These are phyloP conservation scores for Aurelia sp. DNA, from an alignment of 30 jellyfish, hydroid and myxozoan species.

Conservation along the genomic window DNA sequence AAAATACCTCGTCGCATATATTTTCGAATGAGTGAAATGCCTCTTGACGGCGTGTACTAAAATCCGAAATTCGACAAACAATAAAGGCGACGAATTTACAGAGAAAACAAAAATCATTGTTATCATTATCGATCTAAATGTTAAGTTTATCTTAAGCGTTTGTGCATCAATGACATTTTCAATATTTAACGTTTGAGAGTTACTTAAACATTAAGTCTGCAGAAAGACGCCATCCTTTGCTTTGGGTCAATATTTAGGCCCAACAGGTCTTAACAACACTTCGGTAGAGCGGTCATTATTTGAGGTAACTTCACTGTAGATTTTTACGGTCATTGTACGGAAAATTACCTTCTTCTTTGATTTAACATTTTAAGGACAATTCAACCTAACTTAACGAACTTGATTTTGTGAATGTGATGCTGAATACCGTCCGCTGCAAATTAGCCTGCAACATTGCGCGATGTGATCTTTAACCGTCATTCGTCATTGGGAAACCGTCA, in stretches of 20 bases:
- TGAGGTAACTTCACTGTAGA: too few relatives aligned
- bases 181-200: not conserved
- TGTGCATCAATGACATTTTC: not conserved
- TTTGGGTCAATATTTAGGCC: conserved; percentile 60
- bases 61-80: not conserved
- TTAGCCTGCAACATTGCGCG: too few relatives aligned
- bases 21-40: too few relatives aligned
- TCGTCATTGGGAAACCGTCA: too few relatives aligned
- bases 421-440: too few relatives aligned
- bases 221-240: conserved; percentile 23
- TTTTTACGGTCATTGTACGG: too few relatives aligned
- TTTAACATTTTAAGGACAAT: too few relatives aligned
- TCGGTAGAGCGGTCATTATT: conserved; percentile 25
- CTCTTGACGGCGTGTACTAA: not conserved
- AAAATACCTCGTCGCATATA: too few relatives aligned
- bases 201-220: conserved; percentile 1
- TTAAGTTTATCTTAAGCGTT: conserved; percentile 1
- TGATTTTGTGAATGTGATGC: too few relatives aligned
- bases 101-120: conserved; percentile 3
- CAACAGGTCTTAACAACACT: conserved; percentile 56
- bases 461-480: too few relatives aligned
- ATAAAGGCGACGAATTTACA: not conserved
- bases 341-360: too few relatives aligned
- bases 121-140: not conserved
- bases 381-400: too few relatives aligned